Conservation (phyloP, 2,888 invertebrate species). For the Torymus auratus region DNA sequence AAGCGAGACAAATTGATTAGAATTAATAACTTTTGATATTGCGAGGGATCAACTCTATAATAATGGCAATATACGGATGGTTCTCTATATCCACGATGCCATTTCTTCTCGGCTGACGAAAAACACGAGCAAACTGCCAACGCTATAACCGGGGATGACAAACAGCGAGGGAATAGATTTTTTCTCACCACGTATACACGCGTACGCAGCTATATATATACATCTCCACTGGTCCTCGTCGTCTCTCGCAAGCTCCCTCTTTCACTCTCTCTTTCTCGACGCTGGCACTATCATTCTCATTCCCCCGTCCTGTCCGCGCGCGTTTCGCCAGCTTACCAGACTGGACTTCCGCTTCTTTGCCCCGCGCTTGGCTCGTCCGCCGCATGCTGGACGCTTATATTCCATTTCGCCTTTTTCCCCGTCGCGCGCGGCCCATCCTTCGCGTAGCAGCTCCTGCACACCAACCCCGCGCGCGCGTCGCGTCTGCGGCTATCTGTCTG, state of each 20-base stretch:
- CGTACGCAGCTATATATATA: not conserved
- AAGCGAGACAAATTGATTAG: too few relatives aligned
- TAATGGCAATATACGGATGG: not conserved
- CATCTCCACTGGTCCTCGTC: conserved; percentile 42
- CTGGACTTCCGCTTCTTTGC: conserved; percentile 69
- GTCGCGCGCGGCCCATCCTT: not conserved
- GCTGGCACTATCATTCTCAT: conserved; percentile 60
- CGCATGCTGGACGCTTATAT: conserved; percentile 31
- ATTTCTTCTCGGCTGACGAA: not conserved
- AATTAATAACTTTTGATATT: too few relatives aligned
- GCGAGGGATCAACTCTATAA: not conserved
- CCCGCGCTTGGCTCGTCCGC: conserved; percentile 18
- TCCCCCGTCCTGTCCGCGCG: conserved; percentile 33
- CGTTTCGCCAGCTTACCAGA: conserved; percentile 64
- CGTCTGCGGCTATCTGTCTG: conserved; percentile 33
- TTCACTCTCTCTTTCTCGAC: conserved; percentile 41
- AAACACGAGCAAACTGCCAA: conserved; percentile 33
- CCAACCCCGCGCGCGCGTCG: not conserved
- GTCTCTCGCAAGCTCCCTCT: conserved; percentile 58
- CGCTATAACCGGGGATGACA: conserved; percentile 45
- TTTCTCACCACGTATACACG: conserved; percentile 2
- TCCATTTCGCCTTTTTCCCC: conserved; percentile 37
- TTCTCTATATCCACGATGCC: too few relatives aligned
- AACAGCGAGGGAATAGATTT: conserved; percentile 54
- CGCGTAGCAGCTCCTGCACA: not conserved